These are phyloP conservation scores for Pristis pectinata DNA, from an alignment of 2,797 vertebrate species.

Conservation along the genomic window DNA sequence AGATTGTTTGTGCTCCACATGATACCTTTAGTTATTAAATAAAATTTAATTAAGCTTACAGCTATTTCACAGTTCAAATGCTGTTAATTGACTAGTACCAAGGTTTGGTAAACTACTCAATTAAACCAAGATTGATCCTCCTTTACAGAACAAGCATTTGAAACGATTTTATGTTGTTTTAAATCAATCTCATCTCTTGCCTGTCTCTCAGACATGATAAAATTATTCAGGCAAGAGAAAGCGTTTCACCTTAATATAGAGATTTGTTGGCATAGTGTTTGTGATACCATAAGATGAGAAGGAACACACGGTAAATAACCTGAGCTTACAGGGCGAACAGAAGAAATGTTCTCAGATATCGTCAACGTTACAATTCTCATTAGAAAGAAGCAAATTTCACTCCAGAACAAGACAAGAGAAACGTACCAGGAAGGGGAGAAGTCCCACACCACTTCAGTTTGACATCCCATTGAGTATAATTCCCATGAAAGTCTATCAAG, in stretches of 20 bases:
- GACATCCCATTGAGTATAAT: neutral
- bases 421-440: neutral
- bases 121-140: neutral
- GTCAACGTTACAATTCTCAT: neutral
- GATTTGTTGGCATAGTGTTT: neutral
- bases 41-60: neutral
- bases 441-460: neutral
- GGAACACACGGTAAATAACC: neutral
- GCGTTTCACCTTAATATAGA: neutral
- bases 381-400: neutral
- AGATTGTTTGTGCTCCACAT: too few relatives aligned
- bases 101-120: neutral
- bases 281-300: neutral
- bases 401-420: neutral
- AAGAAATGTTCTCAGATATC: neutral
- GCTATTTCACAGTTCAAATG: neutral
- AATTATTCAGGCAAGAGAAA: neutral
- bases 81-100: neutral
- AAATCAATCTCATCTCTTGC: neutral
- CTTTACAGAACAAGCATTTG: neutral
- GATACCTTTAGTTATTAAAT: neutral
- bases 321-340: neutral
- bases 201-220: neutral
- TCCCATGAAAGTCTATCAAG: neutral
- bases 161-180: neutral